Conservation (phyloP, 2,888 invertebrate genomes). For the Agrilus biguttatus region DNA sequence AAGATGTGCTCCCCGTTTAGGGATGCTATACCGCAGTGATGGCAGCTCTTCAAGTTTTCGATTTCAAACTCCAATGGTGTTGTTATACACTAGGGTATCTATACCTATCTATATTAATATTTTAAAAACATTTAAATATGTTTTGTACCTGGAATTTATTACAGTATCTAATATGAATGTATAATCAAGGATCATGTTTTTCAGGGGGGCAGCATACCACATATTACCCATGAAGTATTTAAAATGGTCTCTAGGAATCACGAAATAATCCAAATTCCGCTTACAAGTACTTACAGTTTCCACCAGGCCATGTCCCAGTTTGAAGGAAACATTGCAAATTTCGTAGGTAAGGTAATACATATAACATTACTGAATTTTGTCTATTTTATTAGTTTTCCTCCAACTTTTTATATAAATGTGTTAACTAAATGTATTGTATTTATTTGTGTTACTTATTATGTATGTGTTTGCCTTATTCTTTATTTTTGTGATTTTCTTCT, state of each 20-base stretch:
- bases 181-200: slow-evolving; percentile 11
- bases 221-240: slow-evolving; percentile 65
- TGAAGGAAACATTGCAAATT: slow-evolving; percentile 50
- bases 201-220: slow-evolving; percentile 70
- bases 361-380: neutral
- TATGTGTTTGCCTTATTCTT: neutral
- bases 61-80: slow-evolving; percentile 60
- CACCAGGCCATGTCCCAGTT: slow-evolving; percentile 48
- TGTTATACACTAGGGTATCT: slow-evolving; percentile 59
- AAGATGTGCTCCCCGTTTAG: slow-evolving; percentile 49
- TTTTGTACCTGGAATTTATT: neutral
- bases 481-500: slow-evolving; percentile 1
- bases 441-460: too few species aligned
- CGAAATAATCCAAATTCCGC: slow-evolving; percentile 54
- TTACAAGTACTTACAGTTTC: slow-evolving; percentile 50
- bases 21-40: slow-evolving; percentile 41
- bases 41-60: slow-evolving; percentile 37
- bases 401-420: too few species aligned
- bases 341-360: slow-evolving; percentile 32
- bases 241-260: slow-evolving; percentile 44
- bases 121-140: neutral
- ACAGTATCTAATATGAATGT: neutral
- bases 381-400: too few species aligned
- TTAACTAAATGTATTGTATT: too few species aligned
- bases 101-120: neutral